Conservation (phyloP, 2,113 vertebrate species). For the Ciconia boyciana region DNA sequence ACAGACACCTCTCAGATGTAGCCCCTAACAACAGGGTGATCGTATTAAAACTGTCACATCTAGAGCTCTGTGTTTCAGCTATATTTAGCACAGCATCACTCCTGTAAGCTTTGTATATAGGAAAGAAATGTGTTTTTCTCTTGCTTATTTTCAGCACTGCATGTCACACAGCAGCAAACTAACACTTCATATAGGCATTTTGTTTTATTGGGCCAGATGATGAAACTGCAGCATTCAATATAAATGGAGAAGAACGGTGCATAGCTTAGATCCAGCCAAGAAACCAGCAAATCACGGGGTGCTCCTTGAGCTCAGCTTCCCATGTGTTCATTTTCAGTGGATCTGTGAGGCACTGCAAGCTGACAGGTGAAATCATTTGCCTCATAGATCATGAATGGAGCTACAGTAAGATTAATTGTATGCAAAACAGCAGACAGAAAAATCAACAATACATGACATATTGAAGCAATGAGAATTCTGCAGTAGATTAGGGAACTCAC, state of each 20-base stretch:
- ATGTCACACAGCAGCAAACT: background rate
- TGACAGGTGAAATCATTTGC: conserved; percentile 55
- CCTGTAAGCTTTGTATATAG: background rate
- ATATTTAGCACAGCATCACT: conserved; percentile 9
- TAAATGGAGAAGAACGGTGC: background rate
- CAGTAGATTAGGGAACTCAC: background rate
- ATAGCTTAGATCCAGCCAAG: background rate
- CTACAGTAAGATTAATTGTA: conserved; percentile 27
- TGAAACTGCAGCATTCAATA: background rate
- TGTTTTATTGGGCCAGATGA: background rate
- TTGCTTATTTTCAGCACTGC: conserved; percentile 9
- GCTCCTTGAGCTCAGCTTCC: background rate
- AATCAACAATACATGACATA: conserved; percentile 4
- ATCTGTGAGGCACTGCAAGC: conserved; percentile 13
- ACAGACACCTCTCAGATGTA: background rate
- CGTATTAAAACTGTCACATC: background rate
- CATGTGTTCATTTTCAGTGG: conserved; percentile 7
- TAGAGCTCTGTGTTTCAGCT: background rate
- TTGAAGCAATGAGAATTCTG: background rate
- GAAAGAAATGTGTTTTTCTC: background rate
- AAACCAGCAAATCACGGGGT: background rate
- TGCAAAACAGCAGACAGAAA: conserved; percentile 26
- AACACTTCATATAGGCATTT: background rate
- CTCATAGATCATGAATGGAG: conserved; percentile 47
- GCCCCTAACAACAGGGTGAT: background rate